These are phyloP conservation scores for Prolemur simus DNA, from an alignment of 2,113 vertebrate genomes.

Conservation along the genomic window DNA sequence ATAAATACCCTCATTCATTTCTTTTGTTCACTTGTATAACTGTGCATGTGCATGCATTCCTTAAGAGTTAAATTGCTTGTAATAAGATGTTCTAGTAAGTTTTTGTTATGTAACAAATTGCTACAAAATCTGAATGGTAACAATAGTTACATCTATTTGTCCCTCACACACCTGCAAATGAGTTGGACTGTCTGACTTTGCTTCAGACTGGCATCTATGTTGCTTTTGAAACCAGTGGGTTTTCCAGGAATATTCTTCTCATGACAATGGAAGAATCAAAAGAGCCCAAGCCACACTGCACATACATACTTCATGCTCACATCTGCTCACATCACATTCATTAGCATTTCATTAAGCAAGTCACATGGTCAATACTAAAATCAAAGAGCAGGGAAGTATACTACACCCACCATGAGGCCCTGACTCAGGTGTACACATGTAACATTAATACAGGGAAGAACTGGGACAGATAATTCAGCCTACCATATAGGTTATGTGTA, in stretches of 20 bases:
- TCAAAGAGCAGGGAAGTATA: background rate
- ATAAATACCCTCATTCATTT: background rate
- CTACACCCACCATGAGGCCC: background rate
- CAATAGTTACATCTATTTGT: background rate
- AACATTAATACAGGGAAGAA: background rate
- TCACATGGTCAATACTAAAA: background rate
- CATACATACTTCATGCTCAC: background rate
- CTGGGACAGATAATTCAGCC: background rate
- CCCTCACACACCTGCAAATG: background rate
- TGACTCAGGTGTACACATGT: background rate
- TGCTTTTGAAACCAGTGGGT: background rate
- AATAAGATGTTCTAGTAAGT: background rate
- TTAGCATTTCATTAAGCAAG: background rate
- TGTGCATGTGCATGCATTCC: background rate
- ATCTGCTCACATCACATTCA: background rate
- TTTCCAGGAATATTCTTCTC: background rate
- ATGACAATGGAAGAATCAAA: background rate
- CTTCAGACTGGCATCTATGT: background rate
- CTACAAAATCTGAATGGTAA: background rate
- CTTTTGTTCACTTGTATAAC: background rate
- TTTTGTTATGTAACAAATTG: background rate
- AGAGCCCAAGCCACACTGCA: background rate
- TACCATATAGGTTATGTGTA: background rate
- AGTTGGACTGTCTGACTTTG: background rate
- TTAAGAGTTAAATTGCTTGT: background rate